Evolutionary conservation across 2,113 vertebrate genomes (phyloP).

Genomic region (Gadus macrocephalus): DNA sequence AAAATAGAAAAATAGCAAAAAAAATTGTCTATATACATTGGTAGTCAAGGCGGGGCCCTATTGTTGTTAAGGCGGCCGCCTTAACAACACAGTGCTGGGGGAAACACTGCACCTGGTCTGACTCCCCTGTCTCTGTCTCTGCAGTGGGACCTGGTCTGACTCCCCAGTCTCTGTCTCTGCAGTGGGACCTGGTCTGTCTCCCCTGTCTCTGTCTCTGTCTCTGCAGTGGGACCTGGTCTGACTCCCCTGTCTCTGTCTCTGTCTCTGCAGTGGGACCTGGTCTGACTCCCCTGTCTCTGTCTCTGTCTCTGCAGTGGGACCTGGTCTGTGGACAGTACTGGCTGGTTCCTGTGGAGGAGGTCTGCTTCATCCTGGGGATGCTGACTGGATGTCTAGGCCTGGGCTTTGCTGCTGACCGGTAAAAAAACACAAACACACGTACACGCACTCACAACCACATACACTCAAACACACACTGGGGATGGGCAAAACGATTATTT

Average conservation of each 20-base stretch:
- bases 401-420: constrained; percentile 82
- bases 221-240: constrained; percentile 85
- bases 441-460: not conserved
- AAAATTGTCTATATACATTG: too few species aligned
- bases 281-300: not conserved
- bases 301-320: constrained; percentile 74
- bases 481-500: too few species aligned
- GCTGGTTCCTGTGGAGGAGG: constrained; percentile 86
- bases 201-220: not conserved
- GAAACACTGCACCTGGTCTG: too few species aligned
- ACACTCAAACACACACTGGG: not conserved
- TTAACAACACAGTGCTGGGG: too few species aligned
- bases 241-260: not conserved
- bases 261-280: not conserved
- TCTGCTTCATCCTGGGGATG: constrained; percentile 83
- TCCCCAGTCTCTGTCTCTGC: not conserved
- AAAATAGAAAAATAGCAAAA: too few species aligned
- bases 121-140: too few species aligned
- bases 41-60: too few species aligned
- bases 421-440: constrained; percentile 24
- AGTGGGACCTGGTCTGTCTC: too few species aligned
- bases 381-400: constrained; percentile 80
- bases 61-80: too few species aligned
- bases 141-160: too few species aligned
- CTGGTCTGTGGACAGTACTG: constrained; percentile 84